A percentile compares a stretch with the other conserved stretches of the same genome.
Evolutionary conservation across 2,888 invertebrate species (phyloP).

Genomic region (Nephrocerus scutellatus): DNA sequence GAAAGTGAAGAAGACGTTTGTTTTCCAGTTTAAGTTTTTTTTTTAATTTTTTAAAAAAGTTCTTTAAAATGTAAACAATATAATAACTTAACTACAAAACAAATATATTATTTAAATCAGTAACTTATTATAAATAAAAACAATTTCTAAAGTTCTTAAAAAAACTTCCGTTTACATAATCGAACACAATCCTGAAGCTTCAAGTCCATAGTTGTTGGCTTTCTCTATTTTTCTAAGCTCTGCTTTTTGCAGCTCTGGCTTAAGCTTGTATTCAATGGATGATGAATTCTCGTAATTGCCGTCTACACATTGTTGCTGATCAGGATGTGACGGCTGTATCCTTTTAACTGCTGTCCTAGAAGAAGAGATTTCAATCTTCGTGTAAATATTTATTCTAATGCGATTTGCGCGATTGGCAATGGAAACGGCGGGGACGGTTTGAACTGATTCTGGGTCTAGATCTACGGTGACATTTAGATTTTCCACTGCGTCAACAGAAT

Average conservation of each 20-base stretch:
- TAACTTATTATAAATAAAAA: too few species aligned
- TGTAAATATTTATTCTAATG: constrained; percentile 79
- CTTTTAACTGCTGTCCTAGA: constrained; percentile 10
- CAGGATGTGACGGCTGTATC: too few species aligned
- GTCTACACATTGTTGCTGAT: too few species aligned
- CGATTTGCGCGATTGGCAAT: constrained; percentile 50
- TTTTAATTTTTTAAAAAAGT: too few species aligned
- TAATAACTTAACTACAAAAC: too few species aligned
- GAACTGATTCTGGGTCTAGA: constrained; percentile 57
- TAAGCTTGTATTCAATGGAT: constrained; percentile 49
- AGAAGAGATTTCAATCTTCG: constrained; percentile 50
- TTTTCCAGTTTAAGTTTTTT: too few species aligned
- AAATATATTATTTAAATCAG: too few species aligned
- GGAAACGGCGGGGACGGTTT: constrained; percentile 42
- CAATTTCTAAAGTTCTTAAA: too few species aligned
- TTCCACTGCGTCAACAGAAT: constrained; percentile 27
- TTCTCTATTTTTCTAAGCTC: constrained; percentile 65
- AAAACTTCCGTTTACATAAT: constrained; percentile 80
- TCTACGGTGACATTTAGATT: too few species aligned
- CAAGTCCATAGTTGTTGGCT: constrained; percentile 64
- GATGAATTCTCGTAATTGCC: constrained; percentile 25
- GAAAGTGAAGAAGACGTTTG: too few species aligned
- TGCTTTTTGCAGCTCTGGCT: constrained; percentile 60
- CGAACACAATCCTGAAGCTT: constrained; percentile 78
- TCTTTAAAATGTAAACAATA: too few species aligned